Conservation (phyloP, 2,888 invertebrate genomes). For the Macaria notata region DNA sequence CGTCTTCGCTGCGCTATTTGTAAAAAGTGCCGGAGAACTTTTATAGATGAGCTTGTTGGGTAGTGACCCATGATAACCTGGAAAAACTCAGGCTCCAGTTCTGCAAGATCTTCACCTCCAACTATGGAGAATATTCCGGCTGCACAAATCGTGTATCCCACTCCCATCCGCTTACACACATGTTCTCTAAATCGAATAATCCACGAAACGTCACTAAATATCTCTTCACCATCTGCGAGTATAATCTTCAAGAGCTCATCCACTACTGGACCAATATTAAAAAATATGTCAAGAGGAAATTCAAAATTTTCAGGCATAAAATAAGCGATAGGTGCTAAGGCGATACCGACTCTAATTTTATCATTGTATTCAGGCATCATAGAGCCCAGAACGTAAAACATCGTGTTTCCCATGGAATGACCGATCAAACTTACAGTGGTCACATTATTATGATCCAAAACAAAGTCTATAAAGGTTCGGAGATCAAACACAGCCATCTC, state of each 20-base stretch:
- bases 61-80: constrained; percentile 39
- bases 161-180: constrained; percentile 10
- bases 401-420: constrained; percentile 85
- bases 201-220: constrained; percentile 17
- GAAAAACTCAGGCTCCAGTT: constrained; percentile 73
- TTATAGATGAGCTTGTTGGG: constrained; percentile 43
- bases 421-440: constrained; percentile 83
- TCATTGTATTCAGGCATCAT: constrained; percentile 77
- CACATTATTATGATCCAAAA: constrained; percentile 63
- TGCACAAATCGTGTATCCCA: constrained; percentile 26
- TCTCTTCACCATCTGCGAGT: constrained; percentile 17
- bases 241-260: not conserved
- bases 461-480: constrained; percentile 79
- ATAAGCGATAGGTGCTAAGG: constrained; percentile 80
- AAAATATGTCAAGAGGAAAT: constrained; percentile 4
- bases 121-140: constrained; percentile 19
- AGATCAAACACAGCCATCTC: constrained; percentile 86
- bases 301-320: constrained; percentile 39
- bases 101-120: constrained; percentile 73
- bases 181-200: constrained; percentile 9
- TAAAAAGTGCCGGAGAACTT: constrained; percentile 39
- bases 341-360: constrained; percentile 74
- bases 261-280: not conserved
- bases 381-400: constrained; percentile 76
- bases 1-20: constrained; percentile 15